A percentile compares a stretch with the other conserved stretches of the same genome.
Conservation (phyloP, 1,140 invertebrate species). For the Microplitis demolitor region DNA sequence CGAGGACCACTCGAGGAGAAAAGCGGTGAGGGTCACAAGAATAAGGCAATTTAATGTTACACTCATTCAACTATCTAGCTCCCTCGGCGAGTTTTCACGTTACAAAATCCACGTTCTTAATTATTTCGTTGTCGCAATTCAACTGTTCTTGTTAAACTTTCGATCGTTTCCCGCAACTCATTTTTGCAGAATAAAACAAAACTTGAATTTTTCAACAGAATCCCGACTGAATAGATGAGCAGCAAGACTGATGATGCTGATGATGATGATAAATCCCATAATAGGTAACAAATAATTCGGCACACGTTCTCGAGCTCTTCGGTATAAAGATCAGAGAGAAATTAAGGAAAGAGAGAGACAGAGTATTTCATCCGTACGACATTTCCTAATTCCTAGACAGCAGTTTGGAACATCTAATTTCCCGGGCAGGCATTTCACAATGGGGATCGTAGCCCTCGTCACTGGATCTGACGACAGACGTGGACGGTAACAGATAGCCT, state of each 20-base stretch:
- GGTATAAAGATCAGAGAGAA: too few species aligned
- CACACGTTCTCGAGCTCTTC: slow-evolving; percentile 21
- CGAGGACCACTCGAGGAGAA: slow-evolving; percentile 25
- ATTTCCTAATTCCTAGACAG: slow-evolving; percentile 46
- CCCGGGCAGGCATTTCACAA: slow-evolving; percentile 41
- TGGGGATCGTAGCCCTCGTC: slow-evolving; percentile 24
- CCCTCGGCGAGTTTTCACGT: neutral
- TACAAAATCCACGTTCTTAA: neutral
- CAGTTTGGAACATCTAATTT: slow-evolving; percentile 43
- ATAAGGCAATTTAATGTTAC: slow-evolving; percentile 14
- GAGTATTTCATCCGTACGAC: slow-evolving; percentile 18
- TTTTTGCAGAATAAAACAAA: too few species aligned
- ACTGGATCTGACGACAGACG: slow-evolving; percentile 28
- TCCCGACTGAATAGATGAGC: too few species aligned
- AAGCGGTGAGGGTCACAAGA: neutral
- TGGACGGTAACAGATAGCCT: slow-evolving; percentile 41
- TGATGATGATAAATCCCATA: too few species aligned
- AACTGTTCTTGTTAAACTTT: neutral
- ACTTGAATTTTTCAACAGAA: too few species aligned
- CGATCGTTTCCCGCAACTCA: neutral
- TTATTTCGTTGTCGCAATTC: neutral
- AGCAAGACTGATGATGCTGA: too few species aligned
- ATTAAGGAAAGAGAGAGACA: neutral
- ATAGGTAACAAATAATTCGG: neutral
- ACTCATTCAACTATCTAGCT: neutral